These are phyloP conservation scores for Merops nubicus DNA, from an alignment of 2,113 vertebrate species.

Conservation along the genomic window DNA sequence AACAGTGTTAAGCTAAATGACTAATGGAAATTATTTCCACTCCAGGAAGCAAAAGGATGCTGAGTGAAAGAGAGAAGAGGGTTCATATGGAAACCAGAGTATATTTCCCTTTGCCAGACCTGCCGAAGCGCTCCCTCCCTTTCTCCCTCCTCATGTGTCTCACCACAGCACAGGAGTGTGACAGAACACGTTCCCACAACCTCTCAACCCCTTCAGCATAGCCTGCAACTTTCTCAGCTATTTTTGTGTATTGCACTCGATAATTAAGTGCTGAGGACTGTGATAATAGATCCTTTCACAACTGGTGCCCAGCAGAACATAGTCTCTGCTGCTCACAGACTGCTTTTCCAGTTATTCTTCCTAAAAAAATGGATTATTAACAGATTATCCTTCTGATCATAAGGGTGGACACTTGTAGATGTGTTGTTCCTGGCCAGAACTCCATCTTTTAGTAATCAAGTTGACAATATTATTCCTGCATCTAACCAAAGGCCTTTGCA, in stretches of 20 bases:
- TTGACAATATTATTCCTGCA: neutral
- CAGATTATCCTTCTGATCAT: slow-evolving; percentile 13
- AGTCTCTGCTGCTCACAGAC: neutral
- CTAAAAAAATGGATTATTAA: neutral
- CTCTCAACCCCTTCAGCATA: slow-evolving; percentile 52
- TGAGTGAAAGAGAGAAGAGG: neutral
- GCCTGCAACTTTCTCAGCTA: slow-evolving; percentile 39
- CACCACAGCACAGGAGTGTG: neutral
- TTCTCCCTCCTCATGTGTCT: neutral
- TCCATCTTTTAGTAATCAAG: neutral
- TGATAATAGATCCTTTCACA: slow-evolving; percentile 44
- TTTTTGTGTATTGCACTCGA: slow-evolving; percentile 37
- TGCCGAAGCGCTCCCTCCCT: neutral
- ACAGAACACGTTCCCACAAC: slow-evolving; percentile 65
- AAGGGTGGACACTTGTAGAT: neutral
- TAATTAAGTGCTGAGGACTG: slow-evolving; percentile 9
- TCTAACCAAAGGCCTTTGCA: neutral
- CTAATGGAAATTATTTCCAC: slow-evolving; percentile 34
- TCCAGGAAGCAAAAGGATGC: slow-evolving; percentile 22
- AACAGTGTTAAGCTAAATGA: neutral
- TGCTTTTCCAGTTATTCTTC: neutral
- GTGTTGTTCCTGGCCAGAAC: neutral
- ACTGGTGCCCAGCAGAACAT: neutral
- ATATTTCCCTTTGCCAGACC: neutral
- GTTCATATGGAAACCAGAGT: slow-evolving; percentile 2